A percentile compares a stretch with the other conserved stretches of the same genome.
phyloP scores from a whole-genome alignment of 2,888 invertebrate genomes.

The Hymenopus coronatus region DNA sequence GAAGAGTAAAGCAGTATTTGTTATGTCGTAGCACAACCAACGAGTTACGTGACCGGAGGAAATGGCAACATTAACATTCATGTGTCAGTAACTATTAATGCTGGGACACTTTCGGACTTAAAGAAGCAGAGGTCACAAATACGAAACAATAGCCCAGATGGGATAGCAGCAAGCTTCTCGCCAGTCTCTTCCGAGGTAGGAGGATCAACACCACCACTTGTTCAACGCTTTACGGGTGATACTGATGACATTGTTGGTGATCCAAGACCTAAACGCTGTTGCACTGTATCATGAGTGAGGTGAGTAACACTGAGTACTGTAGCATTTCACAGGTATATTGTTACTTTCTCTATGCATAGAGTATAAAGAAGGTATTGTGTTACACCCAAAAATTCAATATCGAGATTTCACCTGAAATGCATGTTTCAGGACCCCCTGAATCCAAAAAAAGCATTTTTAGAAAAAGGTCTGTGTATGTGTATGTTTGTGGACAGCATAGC shows the following conservation, averaged over 20 bases:
- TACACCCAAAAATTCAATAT: too few relatives aligned
- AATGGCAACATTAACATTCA: slow-evolving; percentile 88
- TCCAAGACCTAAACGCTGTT: slow-evolving; percentile 66
- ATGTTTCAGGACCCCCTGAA: too few relatives aligned
- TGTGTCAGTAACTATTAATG: slow-evolving; percentile 77
- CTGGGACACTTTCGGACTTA: slow-evolving; percentile 83
- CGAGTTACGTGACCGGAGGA: slow-evolving; percentile 51
- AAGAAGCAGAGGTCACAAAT: slow-evolving; percentile 89
- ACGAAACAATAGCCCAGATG: slow-evolving; percentile 60
- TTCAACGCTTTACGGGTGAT: slow-evolving; percentile 67
- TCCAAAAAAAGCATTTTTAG: too few relatives aligned
- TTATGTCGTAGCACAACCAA: slow-evolving; percentile 39
- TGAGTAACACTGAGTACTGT: not conserved
- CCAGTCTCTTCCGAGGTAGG: slow-evolving; percentile 25
- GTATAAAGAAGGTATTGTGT: too few relatives aligned
- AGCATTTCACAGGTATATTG: too few relatives aligned
- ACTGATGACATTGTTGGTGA: slow-evolving; percentile 78
- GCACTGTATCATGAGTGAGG: slow-evolving; percentile 50
- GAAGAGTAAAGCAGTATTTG: slow-evolving; percentile 13
- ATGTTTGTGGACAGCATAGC: too few relatives aligned
- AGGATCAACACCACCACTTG: slow-evolving; percentile 36
- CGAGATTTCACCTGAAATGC: too few relatives aligned
- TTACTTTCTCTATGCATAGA: too few relatives aligned
- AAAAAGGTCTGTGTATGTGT: too few relatives aligned
- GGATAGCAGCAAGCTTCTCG: slow-evolving; percentile 39